Evolutionary conservation across 2,797 vertebrate species (phyloP).

Genomic region (Moxostoma hubbsi): DNA sequence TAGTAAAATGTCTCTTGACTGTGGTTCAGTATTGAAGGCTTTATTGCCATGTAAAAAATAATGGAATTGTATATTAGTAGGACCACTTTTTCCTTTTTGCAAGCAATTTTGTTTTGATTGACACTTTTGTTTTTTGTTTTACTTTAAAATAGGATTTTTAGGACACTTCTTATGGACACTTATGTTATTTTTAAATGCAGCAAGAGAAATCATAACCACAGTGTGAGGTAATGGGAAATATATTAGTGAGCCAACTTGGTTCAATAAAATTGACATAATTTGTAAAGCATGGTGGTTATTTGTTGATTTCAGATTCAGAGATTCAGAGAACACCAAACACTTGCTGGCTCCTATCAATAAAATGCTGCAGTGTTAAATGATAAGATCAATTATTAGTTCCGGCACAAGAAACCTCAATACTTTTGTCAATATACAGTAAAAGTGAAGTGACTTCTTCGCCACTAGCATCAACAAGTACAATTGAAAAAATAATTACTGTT

Average conservation of each 20-base stretch:
- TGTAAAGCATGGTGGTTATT: slow-evolving; percentile 34
- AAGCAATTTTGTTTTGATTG: slow-evolving; percentile 25
- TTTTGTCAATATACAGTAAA: neutral
- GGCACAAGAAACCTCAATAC: slow-evolving; percentile 6
- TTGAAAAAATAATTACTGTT: too few species aligned
- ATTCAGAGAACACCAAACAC: slow-evolving; percentile 10
- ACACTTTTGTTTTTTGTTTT: neutral
- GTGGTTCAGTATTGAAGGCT: neutral
- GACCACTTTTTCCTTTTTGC: neutral
- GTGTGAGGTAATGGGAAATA: slow-evolving; percentile 37
- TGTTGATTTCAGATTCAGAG: slow-evolving; percentile 35
- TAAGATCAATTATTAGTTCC: slow-evolving; percentile 32
- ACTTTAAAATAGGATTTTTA: slow-evolving; percentile 12
- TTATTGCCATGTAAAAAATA: neutral
- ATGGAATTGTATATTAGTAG: neutral
- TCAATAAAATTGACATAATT: slow-evolving; percentile 43
- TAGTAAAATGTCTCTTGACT: slow-evolving; percentile 1
- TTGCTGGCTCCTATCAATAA: slow-evolving; percentile 22
- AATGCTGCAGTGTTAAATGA: slow-evolving; percentile 3
- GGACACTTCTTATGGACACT: slow-evolving; percentile 22
- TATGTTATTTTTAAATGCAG: slow-evolving; percentile 38
- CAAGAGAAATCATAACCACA: slow-evolving; percentile 23
- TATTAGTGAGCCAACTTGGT: slow-evolving; percentile 35
- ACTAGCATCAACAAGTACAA: too few species aligned
- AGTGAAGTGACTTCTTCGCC: too few species aligned